Conservation (phyloP, 1,140 invertebrate genomes). For the Lethocerus indicus region DNA sequence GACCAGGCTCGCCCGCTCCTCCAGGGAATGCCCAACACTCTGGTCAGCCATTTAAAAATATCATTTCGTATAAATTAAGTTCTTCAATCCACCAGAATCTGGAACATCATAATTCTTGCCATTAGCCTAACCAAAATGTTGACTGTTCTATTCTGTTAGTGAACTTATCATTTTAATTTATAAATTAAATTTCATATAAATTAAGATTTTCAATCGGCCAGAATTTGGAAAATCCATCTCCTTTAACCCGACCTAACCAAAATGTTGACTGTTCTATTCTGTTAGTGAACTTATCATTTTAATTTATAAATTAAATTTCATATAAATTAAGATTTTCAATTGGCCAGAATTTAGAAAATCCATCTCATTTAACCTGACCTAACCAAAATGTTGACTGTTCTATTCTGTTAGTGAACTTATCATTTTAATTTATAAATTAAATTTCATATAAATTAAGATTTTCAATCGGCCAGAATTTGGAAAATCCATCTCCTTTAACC, state of each 20-base stretch:
- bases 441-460: not conserved
- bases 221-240: too few species aligned
- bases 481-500: too few species aligned
- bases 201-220: too few species aligned
- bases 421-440: not conserved
- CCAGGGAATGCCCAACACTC: conserved; percentile 56
- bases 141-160: not conserved
- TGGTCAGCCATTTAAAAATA: conserved; percentile 28
- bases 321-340: not conserved
- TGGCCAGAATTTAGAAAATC: too few species aligned
- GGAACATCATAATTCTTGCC: too few species aligned
- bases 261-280: too few species aligned
- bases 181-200: not conserved
- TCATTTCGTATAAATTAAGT: not conserved
- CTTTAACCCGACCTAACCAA: too few species aligned
- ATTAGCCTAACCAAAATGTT: too few species aligned
- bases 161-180: not conserved
- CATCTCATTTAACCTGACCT: too few species aligned
- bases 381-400: too few species aligned
- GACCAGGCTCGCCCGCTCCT: conserved; percentile 47
- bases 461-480: too few species aligned
- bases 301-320: not conserved
- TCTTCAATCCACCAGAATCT: too few species aligned
- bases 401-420: not conserved
- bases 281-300: not conserved